These are phyloP conservation scores for Cathartes aura DNA, from an alignment of 2,113 vertebrate species.

Conservation along the genomic window DNA sequence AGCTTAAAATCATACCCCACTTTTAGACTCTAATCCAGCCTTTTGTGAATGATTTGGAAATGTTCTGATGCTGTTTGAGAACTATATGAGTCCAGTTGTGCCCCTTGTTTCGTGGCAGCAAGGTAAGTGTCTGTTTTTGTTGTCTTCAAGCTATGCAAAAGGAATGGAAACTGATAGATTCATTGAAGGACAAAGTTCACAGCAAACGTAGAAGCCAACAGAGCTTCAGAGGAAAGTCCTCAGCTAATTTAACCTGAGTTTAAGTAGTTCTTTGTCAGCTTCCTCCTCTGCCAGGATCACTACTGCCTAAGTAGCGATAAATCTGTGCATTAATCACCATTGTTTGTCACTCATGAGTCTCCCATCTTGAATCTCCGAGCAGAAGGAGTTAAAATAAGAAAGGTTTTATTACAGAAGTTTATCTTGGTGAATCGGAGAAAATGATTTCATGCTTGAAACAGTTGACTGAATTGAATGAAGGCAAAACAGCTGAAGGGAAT, in stretches of 20 bases:
- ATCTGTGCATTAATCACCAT: neutral
- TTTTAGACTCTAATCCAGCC: neutral
- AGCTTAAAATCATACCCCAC: neutral
- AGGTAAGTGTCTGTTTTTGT: neutral
- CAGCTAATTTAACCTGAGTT: neutral
- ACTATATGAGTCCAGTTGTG: neutral
- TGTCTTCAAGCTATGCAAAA: neutral
- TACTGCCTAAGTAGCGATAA: neutral
- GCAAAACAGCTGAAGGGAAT: neutral
- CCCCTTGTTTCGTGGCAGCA: neutral
- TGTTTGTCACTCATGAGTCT: neutral
- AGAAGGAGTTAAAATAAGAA: constrained; percentile 13
- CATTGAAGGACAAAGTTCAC: neutral
- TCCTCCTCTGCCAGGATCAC: neutral
- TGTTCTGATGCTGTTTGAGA: neutral
- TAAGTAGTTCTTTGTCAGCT: neutral
- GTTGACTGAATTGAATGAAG: constrained; percentile 11
- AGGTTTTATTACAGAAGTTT: neutral
- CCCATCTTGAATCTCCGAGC: neutral
- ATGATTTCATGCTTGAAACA: constrained; percentile 27
- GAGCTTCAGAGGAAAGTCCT: neutral
- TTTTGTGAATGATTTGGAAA: neutral
- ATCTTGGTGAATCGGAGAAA: constrained; percentile 9
- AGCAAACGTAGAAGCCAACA: neutral
- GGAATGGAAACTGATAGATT: neutral